Percentiles rank a stretch among this genome's conserved stretches.
Conservation (phyloP, 2,888 invertebrate species). For the Cheilosia vulpina region DNA sequence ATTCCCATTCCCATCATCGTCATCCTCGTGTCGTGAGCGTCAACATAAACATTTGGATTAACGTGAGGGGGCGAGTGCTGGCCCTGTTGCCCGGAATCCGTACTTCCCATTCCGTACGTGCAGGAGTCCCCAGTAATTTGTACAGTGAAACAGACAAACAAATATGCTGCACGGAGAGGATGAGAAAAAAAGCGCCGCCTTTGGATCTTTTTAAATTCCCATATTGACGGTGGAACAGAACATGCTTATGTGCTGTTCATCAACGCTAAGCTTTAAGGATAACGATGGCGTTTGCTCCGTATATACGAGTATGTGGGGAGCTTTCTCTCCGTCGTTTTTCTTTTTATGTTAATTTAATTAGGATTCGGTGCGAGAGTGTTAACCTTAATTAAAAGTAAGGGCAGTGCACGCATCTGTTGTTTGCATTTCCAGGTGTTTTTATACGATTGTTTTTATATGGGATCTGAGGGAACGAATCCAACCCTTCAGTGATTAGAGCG, state of each 20-base stretch:
- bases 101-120: constrained; percentile 16
- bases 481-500: constrained; percentile 17
- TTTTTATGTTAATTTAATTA: constrained; percentile 57
- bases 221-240: constrained; percentile 57
- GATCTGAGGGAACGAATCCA: constrained; percentile 1
- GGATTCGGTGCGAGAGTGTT: constrained; percentile 50
- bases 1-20: neutral
- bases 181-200: neutral
- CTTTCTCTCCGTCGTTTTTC: neutral
- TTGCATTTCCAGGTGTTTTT: constrained; percentile 11
- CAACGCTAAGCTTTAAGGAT: constrained; percentile 41
- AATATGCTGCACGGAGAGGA: neutral
- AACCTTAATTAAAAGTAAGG: constrained; percentile 64
- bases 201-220: constrained; percentile 31
- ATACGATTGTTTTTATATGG: neutral
- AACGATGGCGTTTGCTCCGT: constrained; percentile 22
- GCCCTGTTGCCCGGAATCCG: neutral
- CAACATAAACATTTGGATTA: constrained; percentile 54
- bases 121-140: constrained; percentile 36
- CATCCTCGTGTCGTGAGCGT: constrained; percentile 24
- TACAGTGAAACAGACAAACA: constrained; percentile 28
- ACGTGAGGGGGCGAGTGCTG: neutral
- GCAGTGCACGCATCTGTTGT: constrained; percentile 49
- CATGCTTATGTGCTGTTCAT: constrained; percentile 61
- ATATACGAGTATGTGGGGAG: neutral